A percentile compares a stretch with the other conserved stretches of the same genome.
Evolutionary conservation across 1,140 invertebrate genomes (phyloP).

Genomic region (Temnothorax curvispinosus): DNA sequence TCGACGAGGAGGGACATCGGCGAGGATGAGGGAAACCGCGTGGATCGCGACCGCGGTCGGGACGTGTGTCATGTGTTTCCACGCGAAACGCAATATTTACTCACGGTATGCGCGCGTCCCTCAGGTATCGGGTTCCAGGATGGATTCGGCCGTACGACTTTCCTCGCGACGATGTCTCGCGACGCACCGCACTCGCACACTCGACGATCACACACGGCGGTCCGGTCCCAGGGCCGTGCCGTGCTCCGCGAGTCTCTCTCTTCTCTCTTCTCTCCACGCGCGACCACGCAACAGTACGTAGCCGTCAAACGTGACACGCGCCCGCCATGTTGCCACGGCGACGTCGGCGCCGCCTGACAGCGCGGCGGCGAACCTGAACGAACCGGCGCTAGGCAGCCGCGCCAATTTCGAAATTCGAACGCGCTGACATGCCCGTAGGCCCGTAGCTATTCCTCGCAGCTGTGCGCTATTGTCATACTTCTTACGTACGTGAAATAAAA

Average conservation of each 20-base stretch:
- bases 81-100: constrained; percentile 60
- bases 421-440: neutral
- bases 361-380: neutral
- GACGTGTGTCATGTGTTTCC: constrained; percentile 53
- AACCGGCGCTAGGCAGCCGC: neutral
- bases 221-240: constrained; percentile 61
- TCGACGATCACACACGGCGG: constrained; percentile 45
- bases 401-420: constrained; percentile 20
- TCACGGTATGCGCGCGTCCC: constrained; percentile 63
- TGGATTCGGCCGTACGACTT: constrained; percentile 15
- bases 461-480: too few species aligned
- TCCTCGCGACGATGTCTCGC: constrained; percentile 23
- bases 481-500: too few species aligned
- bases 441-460: too few species aligned
- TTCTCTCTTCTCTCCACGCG: constrained; percentile 66
- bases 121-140: constrained; percentile 49
- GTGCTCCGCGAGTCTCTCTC: constrained; percentile 64
- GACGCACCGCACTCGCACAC: constrained; percentile 58
- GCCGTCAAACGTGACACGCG: constrained; percentile 77
- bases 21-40: neutral
- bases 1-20: neutral
- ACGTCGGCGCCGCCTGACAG: neutral
- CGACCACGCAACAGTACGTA: constrained; percentile 67
- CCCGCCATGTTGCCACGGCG: constrained; percentile 74
- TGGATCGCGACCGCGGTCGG: neutral